These are phyloP conservation scores for Cyprichromis sp. DNA, from an alignment of 2,113 vertebrate species.

Conservation along the genomic window DNA sequence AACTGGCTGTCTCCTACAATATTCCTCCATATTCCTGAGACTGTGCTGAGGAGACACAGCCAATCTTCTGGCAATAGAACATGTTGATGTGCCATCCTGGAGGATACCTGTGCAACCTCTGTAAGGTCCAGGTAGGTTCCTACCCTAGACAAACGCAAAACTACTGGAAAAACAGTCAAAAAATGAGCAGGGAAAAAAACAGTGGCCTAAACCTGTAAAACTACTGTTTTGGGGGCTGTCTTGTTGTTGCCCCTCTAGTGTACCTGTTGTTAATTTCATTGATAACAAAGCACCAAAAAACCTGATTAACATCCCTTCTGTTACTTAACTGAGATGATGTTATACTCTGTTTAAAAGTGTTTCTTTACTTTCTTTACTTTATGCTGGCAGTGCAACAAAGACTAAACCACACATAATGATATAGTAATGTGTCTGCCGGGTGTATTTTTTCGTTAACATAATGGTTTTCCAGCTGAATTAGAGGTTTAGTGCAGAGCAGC, in stretches of 20 bases:
- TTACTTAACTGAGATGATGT: neutral
- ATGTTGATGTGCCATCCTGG: neutral
- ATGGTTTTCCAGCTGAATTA: neutral
- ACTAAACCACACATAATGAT: neutral
- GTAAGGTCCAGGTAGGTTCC: neutral
- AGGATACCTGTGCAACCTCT: neutral
- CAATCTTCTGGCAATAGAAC: neutral
- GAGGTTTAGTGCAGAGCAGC: neutral
- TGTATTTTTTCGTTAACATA: neutral
- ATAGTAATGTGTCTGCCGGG: neutral
- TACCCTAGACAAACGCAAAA: neutral
- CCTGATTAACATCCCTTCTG: neutral
- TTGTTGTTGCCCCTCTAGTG: neutral
- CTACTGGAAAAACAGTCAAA: neutral
- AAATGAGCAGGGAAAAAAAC: neutral
- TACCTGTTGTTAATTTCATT: neutral
- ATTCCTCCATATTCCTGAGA: neutral
- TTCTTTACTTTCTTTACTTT: neutral
- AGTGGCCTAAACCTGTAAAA: neutral
- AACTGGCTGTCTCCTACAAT: neutral
- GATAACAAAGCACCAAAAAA: neutral
- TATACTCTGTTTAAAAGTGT: neutral
- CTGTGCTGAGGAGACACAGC: neutral
- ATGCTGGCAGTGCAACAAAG: neutral
- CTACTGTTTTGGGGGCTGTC: neutral